These are phyloP conservation scores for Bathynomus jamesi DNA, from an alignment of 1,140 invertebrate species.

Conservation along the genomic window DNA sequence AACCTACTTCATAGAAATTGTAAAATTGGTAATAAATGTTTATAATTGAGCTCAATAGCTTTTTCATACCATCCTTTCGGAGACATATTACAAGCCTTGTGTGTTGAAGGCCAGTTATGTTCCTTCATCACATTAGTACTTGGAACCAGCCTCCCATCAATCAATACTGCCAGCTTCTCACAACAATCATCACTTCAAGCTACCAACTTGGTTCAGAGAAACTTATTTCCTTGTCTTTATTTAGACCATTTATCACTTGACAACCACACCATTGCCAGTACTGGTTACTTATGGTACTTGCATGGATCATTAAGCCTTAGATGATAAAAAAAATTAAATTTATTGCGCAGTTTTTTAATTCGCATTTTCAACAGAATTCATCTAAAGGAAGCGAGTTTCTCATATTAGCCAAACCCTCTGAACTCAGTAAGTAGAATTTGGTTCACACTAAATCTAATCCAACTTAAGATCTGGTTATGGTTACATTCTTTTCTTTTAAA, in stretches of 20 bases:
- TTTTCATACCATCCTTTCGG: background rate
- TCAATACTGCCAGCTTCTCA: background rate
- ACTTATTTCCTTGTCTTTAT: background rate
- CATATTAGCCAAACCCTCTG: background rate
- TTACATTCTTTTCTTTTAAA: background rate
- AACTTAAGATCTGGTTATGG: background rate
- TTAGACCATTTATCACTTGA: too few species aligned
- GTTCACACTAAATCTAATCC: background rate
- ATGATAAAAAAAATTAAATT: too few species aligned
- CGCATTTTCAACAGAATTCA: too few species aligned
- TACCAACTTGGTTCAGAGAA: background rate
- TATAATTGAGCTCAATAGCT: background rate
- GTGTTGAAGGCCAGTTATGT: background rate
- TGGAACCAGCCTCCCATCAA: background rate
- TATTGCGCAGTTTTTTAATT: too few species aligned
- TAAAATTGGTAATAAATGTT: conserved; percentile 2
- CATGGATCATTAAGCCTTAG: too few species aligned
- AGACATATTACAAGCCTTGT: background rate
- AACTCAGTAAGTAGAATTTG: background rate
- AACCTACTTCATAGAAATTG: background rate
- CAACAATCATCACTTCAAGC: background rate
- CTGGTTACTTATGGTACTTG: too few species aligned
- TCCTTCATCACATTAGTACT: conserved; percentile 1
- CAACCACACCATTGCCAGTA: too few species aligned
- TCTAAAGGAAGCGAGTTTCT: background rate